phyloP scores from a whole-genome alignment of 2,113 vertebrate genomes.

The Tringa solitaria region DNA sequence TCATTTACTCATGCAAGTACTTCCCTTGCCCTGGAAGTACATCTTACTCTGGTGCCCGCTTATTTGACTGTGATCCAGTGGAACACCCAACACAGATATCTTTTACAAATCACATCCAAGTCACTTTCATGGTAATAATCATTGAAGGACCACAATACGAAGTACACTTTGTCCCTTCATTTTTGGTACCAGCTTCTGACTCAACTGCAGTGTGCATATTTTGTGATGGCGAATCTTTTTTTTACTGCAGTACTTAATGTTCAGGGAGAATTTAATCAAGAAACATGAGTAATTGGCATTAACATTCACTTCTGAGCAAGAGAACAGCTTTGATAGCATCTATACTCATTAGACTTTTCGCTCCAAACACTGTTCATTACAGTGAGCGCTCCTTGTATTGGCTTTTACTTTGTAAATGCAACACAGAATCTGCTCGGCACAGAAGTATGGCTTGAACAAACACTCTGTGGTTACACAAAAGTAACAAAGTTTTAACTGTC shows the following conservation, averaged over 20 bases:
- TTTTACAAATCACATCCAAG: not conserved
- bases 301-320: constrained; percentile 45
- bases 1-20: not conserved
- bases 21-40: not conserved
- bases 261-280: constrained; percentile 51
- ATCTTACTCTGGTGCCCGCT: not conserved
- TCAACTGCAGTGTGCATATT: constrained; percentile 1
- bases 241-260: constrained; percentile 28
- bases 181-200: not conserved
- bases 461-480: not conserved
- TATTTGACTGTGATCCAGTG: not conserved
- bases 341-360: constrained; percentile 33
- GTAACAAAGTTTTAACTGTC: not conserved
- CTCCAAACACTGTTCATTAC: constrained; percentile 35
- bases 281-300: constrained; percentile 61
- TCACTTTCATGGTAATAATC: not conserved
- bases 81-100: not conserved
- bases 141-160: not conserved
- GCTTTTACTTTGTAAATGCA: constrained; percentile 45
- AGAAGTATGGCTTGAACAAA: not conserved
- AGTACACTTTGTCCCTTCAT: not conserved
- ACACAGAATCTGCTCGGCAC: not conserved
- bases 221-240: not conserved
- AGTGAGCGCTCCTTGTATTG: not conserved
- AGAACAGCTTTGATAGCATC: constrained; percentile 58